A percentile compares a stretch with the other conserved stretches of the same genome.
Conservation (phyloP, 2,888 invertebrate genomes). For the Eurois occulta region DNA sequence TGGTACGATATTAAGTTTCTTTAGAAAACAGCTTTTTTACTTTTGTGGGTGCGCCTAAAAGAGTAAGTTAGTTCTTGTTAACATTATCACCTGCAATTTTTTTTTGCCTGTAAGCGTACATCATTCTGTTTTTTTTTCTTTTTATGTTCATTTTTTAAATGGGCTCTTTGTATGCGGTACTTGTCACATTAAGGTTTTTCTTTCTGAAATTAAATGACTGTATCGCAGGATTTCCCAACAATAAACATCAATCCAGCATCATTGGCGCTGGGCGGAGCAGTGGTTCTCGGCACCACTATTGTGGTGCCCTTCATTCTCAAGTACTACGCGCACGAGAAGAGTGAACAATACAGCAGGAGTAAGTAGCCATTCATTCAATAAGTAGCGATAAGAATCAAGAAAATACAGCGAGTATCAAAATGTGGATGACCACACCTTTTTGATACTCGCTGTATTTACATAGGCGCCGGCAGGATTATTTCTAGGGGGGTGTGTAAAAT, state of each 20-base stretch:
- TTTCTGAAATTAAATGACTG: background rate
- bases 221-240: conserved; percentile 83
- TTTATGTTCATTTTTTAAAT: background rate
- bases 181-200: background rate
- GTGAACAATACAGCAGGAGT: conserved; percentile 79
- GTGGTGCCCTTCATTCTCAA: conserved; percentile 88
- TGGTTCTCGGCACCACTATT: conserved; percentile 89
- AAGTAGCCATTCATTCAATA: conserved; percentile 58
- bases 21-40: background rate
- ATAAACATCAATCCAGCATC: conserved; percentile 92
- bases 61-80: background rate
- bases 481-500: too few species aligned
- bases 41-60: background rate
- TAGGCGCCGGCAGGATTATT: too few species aligned
- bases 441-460: too few species aligned
- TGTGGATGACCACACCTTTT: too few species aligned
- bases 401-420: background rate
- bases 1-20: conserved; percentile 63
- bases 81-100: background rate
- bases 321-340: conserved; percentile 65
- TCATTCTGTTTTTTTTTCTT: background rate
- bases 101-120: background rate
- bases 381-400: background rate
- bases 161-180: background rate
- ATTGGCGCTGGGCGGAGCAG: conserved; percentile 90